phyloP scores from a whole-genome alignment of 2,797 vertebrate species.

The Eleutherodactylus coqui region DNA sequence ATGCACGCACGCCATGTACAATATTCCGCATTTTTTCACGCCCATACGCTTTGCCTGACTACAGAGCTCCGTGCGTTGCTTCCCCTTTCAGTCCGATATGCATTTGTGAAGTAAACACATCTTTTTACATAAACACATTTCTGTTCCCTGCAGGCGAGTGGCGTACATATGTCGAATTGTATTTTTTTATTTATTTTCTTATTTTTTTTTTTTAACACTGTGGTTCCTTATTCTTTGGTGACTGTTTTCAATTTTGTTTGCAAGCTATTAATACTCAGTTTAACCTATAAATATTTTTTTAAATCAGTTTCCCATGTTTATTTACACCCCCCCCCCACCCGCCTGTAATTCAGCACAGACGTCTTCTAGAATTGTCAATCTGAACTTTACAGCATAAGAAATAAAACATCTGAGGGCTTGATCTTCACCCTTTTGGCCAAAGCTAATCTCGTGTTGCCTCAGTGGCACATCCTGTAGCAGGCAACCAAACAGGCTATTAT shows the following conservation, averaged over 20 bases:
- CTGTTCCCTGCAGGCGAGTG: background rate
- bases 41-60: background rate
- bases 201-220: slow-evolving; percentile 10
- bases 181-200: background rate
- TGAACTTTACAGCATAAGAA: background rate
- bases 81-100: background rate
- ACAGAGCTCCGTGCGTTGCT: background rate
- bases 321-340: background rate
- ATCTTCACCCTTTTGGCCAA: background rate
- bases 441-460: slow-evolving; percentile 10
- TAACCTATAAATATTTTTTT: slow-evolving; percentile 37
- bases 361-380: slow-evolving; percentile 20
- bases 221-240: background rate
- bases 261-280: slow-evolving; percentile 14
- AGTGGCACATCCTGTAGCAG: background rate
- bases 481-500: slow-evolving; percentile 20
- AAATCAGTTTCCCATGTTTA: slow-evolving; percentile 32
- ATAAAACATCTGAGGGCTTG: slow-evolving; percentile 21
- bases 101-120: slow-evolving; percentile 8
- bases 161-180: background rate
- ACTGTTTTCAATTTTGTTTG: slow-evolving; percentile 35
- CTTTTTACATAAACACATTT: slow-evolving; percentile 32
- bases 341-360: slow-evolving; percentile 23
- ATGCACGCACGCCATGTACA: too few species aligned
- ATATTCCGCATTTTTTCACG: background rate